Percentiles rank a stretch among this genome's conserved stretches.
Evolutionary conservation across 2,113 vertebrate genomes (phyloP).

Genomic region (Perccottus glenii): DNA sequence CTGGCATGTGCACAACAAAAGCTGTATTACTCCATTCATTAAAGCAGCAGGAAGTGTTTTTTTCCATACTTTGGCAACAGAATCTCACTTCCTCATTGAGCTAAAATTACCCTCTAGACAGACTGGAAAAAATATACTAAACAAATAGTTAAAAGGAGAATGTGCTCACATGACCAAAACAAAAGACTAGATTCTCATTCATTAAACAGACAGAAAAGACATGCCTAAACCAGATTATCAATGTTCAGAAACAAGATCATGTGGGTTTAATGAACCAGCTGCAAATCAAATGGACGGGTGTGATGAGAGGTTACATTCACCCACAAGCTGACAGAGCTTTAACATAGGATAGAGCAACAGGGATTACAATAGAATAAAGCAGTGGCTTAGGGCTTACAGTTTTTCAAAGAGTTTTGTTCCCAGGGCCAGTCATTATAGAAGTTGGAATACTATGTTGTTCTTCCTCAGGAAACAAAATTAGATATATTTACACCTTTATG

Average conservation of each 20-base stretch:
- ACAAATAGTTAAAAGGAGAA: constrained; percentile 45
- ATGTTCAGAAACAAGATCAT: constrained; percentile 14
- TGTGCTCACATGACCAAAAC: constrained; percentile 23
- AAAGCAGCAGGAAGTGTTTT: constrained; percentile 11
- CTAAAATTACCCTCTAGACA: constrained; percentile 47
- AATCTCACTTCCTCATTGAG: constrained; percentile 49
- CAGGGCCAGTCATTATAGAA: too few relatives aligned
- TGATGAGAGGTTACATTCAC: constrained; percentile 16
- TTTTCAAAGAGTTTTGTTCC: too few relatives aligned
- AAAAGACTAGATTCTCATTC: constrained; percentile 32
- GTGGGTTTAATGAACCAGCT: constrained; percentile 24
- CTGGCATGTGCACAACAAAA: too few relatives aligned
- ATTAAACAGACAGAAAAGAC: constrained; percentile 16
- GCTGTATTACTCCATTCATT: not conserved
- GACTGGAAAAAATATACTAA: constrained; percentile 5
- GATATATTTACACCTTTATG: too few relatives aligned
- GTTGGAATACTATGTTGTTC: too few relatives aligned
- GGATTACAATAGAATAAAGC: constrained; percentile 62
- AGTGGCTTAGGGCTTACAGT: not conserved
- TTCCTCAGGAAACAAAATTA: too few relatives aligned
- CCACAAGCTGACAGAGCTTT: constrained; percentile 18
- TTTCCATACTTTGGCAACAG: constrained; percentile 10
- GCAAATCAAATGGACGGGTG: constrained; percentile 44
- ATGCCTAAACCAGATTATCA: constrained; percentile 39
- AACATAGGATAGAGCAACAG: constrained; percentile 39